phyloP scores from a whole-genome alignment of 2,797 vertebrate genomes.

The Nyctalus aviator region DNA sequence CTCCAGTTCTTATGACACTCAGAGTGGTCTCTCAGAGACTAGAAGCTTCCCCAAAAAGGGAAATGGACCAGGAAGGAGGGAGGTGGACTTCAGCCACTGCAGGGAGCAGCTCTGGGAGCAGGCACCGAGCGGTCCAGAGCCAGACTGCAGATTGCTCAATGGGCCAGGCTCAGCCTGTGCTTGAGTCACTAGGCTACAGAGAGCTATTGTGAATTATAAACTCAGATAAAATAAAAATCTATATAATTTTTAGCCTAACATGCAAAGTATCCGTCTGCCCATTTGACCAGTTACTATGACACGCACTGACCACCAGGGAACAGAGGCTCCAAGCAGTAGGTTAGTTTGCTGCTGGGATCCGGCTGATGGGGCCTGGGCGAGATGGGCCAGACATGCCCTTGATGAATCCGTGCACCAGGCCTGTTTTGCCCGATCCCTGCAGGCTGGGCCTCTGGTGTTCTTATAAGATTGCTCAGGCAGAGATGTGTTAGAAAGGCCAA shows the following conservation, averaged over 20 bases:
- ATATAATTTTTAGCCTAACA: too few species aligned
- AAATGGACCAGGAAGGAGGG: background rate
- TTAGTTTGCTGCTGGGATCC: too few species aligned
- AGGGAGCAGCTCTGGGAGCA: background rate
- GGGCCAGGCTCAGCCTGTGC: background rate
- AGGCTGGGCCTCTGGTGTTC: background rate
- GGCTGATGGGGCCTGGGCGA: too few species aligned
- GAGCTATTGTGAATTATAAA: constrained; percentile 39
- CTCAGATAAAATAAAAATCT: constrained; percentile 65
- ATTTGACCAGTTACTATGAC: too few species aligned
- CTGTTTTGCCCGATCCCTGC: too few species aligned
- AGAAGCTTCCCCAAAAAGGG: constrained; percentile 49
- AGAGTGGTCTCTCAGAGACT: constrained; percentile 18
- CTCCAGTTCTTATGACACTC: constrained; percentile 70
- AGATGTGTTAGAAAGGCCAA: background rate
- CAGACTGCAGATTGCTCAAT: background rate
- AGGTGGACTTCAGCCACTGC: background rate
- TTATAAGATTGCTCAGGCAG: constrained; percentile 39
- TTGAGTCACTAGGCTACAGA: background rate
- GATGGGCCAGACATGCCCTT: too few species aligned
- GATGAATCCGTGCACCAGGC: too few species aligned
- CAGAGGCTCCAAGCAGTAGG: too few species aligned
- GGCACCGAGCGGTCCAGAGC: background rate
- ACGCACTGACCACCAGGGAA: too few species aligned
- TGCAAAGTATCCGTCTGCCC: too few species aligned